A percentile compares a stretch with the other conserved stretches of the same genome.
Conservation (phyloP, 2,113 vertebrate genomes). For the Oplegnathus fasciatus region DNA sequence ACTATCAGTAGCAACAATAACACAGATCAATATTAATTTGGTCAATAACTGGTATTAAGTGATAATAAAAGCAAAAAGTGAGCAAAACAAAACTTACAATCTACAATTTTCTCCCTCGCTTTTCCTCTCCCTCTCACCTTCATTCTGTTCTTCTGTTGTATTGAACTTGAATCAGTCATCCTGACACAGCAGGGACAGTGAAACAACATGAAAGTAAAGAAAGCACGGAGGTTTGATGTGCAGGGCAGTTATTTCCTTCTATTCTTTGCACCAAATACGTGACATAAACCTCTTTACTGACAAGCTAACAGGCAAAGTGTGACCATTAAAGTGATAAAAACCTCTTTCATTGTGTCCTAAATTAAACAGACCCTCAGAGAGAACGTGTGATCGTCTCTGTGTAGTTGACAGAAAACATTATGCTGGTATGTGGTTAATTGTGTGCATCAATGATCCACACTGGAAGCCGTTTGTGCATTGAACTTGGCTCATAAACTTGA, state of each 20-base stretch:
- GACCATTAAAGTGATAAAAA: slow-evolving; percentile 15
- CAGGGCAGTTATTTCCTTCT: not conserved
- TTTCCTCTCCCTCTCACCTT: not conserved
- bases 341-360: slow-evolving; percentile 4
- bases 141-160: not conserved
- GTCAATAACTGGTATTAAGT: too few relatives aligned
- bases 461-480: slow-evolving; percentile 27
- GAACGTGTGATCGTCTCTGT: not conserved
- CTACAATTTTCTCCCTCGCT: not conserved
- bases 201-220: not conserved
- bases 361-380: slow-evolving; percentile 8
- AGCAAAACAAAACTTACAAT: not conserved
- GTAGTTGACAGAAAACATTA: slow-evolving; percentile 9
- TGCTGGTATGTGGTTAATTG: slow-evolving; percentile 23
- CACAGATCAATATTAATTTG: not conserved
- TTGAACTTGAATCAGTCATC: not conserved
- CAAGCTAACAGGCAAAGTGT: not conserved
- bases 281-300: not conserved
- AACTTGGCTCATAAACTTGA: slow-evolving; percentile 34
- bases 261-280: not conserved
- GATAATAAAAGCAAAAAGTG: too few relatives aligned
- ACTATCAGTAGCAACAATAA: not conserved
- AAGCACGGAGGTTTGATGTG: not conserved
- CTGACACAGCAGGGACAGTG: not conserved
- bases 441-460: slow-evolving; percentile 23